Base-by-base conservation (phyloP, 2,797 vertebrate species). In the Antrozous pallidus region DNA sequence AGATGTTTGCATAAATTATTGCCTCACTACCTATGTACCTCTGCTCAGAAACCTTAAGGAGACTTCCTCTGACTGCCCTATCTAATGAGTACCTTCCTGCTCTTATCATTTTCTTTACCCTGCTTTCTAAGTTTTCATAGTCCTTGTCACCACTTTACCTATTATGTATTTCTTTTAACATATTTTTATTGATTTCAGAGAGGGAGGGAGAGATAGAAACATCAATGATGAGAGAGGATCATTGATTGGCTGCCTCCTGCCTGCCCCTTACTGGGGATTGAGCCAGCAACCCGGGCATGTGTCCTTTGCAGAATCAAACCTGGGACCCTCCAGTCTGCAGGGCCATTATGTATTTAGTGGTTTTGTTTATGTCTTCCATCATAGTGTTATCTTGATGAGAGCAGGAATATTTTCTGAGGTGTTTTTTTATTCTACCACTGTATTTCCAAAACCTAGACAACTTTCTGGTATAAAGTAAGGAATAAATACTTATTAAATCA, bases 401-500 rank as follows among this genome's bases (percentile, higher is more conserved):
- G 17, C 26, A 79, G 24, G 0, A 45, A 69, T 61, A 1, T 58
- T 69, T 80, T 91, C 58, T 80, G 22, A 61, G 2, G 10, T 74
- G 24, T 65, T 51, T 63, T 49, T 63, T 33, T 45, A 61, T 31
- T 26, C 13, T 6, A 54, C 16, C 75, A 9, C 40, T 80, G 36
- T 16, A 74, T 63, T 45, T 24, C 17, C 1, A 74, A 74, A 58
- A 86, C 13, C 38, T 74, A 0, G 22, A 28, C 10, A 1, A 31
- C 22, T 47, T 40, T 51, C 38, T 56, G 33, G 18, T 12, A 78
- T 89, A 58, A 33, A 33, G 0, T 85, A 71, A 91, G 33, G 6
- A 88, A 71, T 88, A 91, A 88, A 47, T 58, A 45, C 71, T 87
- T 74, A 69, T 85, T 65, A 92, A 91, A 45, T 49, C 6, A 82